Base-by-base conservation (phyloP, 2,888 invertebrate genomes). In the Epistrophe grossulariae region DNA sequence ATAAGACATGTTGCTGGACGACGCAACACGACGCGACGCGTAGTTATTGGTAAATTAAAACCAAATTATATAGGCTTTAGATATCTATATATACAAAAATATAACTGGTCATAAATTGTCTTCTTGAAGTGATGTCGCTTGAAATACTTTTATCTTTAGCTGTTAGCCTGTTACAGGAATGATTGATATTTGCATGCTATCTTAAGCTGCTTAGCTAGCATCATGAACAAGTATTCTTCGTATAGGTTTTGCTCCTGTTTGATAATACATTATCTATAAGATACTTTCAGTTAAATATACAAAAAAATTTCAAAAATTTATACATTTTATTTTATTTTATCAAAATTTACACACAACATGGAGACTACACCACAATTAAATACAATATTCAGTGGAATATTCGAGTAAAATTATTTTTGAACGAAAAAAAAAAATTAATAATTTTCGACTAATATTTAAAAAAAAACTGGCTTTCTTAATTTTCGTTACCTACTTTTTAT, bases 21-120 rank as follows among this genome's bases (percentile, higher is more conserved):
- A 7, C 31, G n/a, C n/a, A n/a, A n/a, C n/a, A n/a, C n/a, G 31
- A 7, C 7, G 31, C 31, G 31, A 7, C 31, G 31, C 31, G 6
- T 28, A 40, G 62, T 48, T 24, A 38, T 50, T 19, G 35, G 28
- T 13, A 38, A n/a, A 19, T 55, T 35, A 8, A 70, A 43, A 45
- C 57, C 62, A 35, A 55, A 35, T 9, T 8, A 35, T 35, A 35
- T 35, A 8, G 35, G 24, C 24, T 3, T 24, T 6, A 31, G 28
- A 1, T 45, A 45, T 1, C 28, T 52, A 52, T 28, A 45, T n/a
- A n/a, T n/a, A n/a, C n/a, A n/a, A n/a, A n/a, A 10, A 24, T 24
- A n/a, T 15, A 8, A 55, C 35, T 59, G 35, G 72, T 24, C 71
- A 59, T 83, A 79, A 83, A 83, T 83, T 68, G 35, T 78, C 43